Evolutionary conservation across 2,888 invertebrate genomes (phyloP).

Genomic region (Tachina grossa): DNA sequence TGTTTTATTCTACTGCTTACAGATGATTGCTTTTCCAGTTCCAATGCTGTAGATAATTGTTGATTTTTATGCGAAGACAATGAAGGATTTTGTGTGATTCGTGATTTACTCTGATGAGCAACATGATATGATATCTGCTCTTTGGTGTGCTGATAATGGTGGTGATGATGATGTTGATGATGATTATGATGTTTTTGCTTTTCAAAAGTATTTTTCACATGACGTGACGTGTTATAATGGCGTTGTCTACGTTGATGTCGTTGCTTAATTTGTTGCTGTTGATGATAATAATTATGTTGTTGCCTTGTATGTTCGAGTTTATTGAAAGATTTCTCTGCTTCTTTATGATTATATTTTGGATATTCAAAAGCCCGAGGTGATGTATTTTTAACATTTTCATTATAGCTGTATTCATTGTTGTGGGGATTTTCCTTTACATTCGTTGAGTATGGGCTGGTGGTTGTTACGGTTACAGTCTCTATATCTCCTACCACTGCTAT

Average conservation of each 20-base stretch:
- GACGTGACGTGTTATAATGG: not conserved
- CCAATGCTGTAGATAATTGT: conserved; percentile 25
- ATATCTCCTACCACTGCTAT: conserved; percentile 64
- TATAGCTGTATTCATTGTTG: not conserved
- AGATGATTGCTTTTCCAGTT: conserved; percentile 13
- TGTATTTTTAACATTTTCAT: conserved; percentile 15
- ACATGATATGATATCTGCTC: conserved; percentile 38
- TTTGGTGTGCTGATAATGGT: not conserved
- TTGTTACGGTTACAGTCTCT: conserved; percentile 15
- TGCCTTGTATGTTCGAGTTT: conserved; percentile 10
- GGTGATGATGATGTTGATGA: no score
- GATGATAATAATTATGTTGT: conserved; percentile 32
- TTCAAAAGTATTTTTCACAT: conserved; percentile 40
- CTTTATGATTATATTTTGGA: conserved; percentile 36
- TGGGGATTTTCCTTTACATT: not conserved
- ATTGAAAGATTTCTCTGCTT: not conserved
- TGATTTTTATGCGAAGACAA: conserved; percentile 27
- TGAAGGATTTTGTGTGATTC: conserved; percentile 28
- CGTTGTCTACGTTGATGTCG: conserved; percentile 39
- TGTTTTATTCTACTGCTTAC: not conserved
- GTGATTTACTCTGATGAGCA: conserved; percentile 17
- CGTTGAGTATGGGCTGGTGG: not conserved
- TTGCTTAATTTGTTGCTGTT: conserved; percentile 51
- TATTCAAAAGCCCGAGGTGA: conserved; percentile 43
- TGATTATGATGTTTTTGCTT: conserved; percentile 23